phyloP scores from a whole-genome alignment of 2,113 vertebrate genomes.

The human (Homo sapiens) region DNA sequence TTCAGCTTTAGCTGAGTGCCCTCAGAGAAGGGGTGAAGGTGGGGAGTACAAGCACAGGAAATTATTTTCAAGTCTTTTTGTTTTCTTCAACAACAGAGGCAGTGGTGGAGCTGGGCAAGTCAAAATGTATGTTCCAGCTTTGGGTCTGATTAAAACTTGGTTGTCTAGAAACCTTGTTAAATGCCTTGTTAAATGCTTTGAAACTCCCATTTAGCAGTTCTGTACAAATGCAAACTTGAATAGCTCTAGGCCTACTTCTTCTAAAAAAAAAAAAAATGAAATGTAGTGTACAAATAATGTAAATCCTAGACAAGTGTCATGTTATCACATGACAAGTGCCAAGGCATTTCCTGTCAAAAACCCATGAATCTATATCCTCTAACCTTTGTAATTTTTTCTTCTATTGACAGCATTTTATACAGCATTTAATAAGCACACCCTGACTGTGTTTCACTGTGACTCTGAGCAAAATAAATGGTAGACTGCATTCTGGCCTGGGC shows the following conservation, averaged over 20 bases:
- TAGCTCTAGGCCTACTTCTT: background rate
- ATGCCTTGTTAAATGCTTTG: too few species aligned
- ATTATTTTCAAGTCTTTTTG: background rate
- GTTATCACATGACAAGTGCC: background rate
- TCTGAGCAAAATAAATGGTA: too few species aligned
- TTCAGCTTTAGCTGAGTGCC: constrained; percentile 17
- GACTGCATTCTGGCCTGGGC: background rate
- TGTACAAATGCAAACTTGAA: background rate
- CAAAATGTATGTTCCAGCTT: background rate
- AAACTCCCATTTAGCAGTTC: background rate
- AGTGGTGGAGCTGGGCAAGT: background rate
- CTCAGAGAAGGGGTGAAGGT: background rate
- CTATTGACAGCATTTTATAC: background rate
- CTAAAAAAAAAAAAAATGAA: background rate
- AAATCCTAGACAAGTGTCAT: background rate
- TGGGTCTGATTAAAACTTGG: background rate
- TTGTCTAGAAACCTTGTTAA: too few species aligned
- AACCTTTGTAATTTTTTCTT: background rate
- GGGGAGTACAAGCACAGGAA: background rate
- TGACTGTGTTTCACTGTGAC: background rate
- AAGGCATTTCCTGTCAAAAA: background rate
- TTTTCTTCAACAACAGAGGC: accelerated
- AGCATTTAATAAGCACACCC: background rate
- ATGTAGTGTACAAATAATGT: background rate
- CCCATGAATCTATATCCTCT: background rate